Evolutionary conservation across 37 sponge, comb jelly and placozoan species (phyloP).

Genomic region (Geodia barretti): DNA sequence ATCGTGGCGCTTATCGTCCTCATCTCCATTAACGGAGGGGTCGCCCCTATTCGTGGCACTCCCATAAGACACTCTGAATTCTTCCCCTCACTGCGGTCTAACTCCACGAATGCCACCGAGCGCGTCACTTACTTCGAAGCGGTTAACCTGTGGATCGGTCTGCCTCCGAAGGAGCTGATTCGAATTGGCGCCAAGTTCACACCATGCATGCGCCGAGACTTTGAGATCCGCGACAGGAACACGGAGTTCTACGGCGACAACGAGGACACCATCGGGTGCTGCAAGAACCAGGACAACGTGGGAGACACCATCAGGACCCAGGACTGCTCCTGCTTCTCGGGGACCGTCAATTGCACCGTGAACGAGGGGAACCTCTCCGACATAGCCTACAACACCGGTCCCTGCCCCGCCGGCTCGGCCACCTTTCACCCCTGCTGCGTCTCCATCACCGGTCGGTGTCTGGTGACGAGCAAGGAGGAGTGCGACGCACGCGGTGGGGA

Average conservation of each 20-base stretch:
- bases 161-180: conserved; percentile 66
- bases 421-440: conserved; percentile 90
- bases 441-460: conserved; percentile 81
- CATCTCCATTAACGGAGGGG: conserved; percentile 25
- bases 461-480: conserved; percentile 52
- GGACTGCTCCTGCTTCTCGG: not conserved
- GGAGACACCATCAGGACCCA: conserved; percentile 13
- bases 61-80: conserved; percentile 15
- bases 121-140: conserved; percentile 47
- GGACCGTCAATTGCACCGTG: not conserved
- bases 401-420: not conserved
- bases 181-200: conserved; percentile 88
- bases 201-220: conserved; percentile 94
- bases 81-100: conserved; percentile 34
- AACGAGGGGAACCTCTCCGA: not conserved
- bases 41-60: conserved; percentile 45
- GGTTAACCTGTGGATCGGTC: conserved; percentile 92
- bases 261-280: conserved; percentile 55
- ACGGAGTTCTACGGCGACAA: not conserved
- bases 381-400: not conserved
- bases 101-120: not conserved
- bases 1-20: conserved; percentile 53
- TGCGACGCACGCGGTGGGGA: conserved; percentile 71
- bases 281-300: conserved; percentile 38
- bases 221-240: conserved; percentile 54